A percentile compares a stretch with the other conserved stretches of the same genome.
Evolutionary conservation across 1,140 invertebrate species (phyloP).

Genomic region (Babylonia areolata): DNA sequence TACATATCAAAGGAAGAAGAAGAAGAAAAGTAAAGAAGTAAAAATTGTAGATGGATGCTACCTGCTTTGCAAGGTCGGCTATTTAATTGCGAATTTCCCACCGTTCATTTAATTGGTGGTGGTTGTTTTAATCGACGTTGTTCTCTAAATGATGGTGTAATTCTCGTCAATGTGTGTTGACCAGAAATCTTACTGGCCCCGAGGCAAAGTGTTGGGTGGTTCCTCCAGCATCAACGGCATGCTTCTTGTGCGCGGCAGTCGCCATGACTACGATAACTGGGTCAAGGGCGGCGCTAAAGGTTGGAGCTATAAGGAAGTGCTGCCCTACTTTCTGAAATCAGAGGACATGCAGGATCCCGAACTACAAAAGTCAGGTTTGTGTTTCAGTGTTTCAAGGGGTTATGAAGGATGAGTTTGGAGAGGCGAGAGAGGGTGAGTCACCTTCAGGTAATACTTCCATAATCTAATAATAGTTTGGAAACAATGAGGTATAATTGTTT

Average conservation of each 20-base stretch:
- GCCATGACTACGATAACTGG: no score
- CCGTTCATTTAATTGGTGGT: no score
- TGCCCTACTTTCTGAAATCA: slow-evolving; percentile 94
- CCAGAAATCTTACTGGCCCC: slow-evolving; percentile 38
- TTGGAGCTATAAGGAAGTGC: slow-evolving; percentile 89
- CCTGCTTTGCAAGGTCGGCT: background rate
- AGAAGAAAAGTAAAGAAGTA: no score
- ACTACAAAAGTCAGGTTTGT: slow-evolving; percentile 19
- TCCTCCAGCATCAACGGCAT: slow-evolving; percentile 30
- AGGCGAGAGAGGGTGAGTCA: background rate
- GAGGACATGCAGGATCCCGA: slow-evolving; percentile 44
- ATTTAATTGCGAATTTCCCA: background rate
- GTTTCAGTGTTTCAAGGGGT: background rate
- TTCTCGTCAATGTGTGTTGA: background rate
- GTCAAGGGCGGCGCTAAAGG: slow-evolving; percentile 89
- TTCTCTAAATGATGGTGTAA: background rate
- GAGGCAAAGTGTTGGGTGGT: slow-evolving; percentile 42
- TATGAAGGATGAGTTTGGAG: background rate
- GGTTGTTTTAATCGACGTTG: background rate
- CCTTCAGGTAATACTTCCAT: no score
- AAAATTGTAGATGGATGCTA: no score
- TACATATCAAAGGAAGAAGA: no score
- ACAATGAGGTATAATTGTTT: no score
- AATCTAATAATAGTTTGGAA: no score
- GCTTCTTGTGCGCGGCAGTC: slow-evolving; percentile 89